Evolutionary conservation across 35 echinoderm and acorn worm species (phyloP), one percentile per base, ranked within the genome.

Genomic region (Holothuria glaberrima): DNA sequence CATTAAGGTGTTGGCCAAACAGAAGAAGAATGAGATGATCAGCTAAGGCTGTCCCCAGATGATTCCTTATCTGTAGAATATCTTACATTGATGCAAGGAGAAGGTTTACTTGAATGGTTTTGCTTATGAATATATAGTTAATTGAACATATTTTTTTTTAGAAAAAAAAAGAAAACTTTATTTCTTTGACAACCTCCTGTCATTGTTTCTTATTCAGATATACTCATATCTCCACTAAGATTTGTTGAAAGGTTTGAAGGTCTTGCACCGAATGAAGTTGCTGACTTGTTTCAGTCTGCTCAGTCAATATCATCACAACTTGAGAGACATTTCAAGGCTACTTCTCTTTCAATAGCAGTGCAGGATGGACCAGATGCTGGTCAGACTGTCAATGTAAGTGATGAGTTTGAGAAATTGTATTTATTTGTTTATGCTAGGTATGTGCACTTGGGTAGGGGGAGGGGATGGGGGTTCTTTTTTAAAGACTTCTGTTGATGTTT

Each of bases 361-460:
- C 86, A 97, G 92, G 95, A 97, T 82, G 95, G 95, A 32, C 86
- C 90, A 33, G 95, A 94, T 90, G 95, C 95, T 30, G 95, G 95
- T 14, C 95, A 97, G 56, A 89, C 95, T 73, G 95, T 97, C 9
- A 41, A 94, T 61, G 95, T 97, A 82, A 87, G 86, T 94, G 50
- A 7, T 0, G 9, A 4, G 30, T 54, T 54, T 54, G 16, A 54
- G 50, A 54, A 41, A 41, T 54, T 2, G 5, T 5, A 14, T 54
- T 0, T 2, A 7, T 4, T 2, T 41, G 2, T 41, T 2, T 7
- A 41, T 41, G 36, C 7, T 4, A 41, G 36, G 36, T 41, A 7
- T 41, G 36, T 41, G 2, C 36, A 41, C 36, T 41, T 41, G 36
- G 36, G 36, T 2, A 41, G 7, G 36, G 36, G 2, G 7, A 41